Evolutionary conservation across 2,797 vertebrate species (phyloP), one percentile per base, ranked within the genome.

Genomic region (Fistularia tabacaria): DNA sequence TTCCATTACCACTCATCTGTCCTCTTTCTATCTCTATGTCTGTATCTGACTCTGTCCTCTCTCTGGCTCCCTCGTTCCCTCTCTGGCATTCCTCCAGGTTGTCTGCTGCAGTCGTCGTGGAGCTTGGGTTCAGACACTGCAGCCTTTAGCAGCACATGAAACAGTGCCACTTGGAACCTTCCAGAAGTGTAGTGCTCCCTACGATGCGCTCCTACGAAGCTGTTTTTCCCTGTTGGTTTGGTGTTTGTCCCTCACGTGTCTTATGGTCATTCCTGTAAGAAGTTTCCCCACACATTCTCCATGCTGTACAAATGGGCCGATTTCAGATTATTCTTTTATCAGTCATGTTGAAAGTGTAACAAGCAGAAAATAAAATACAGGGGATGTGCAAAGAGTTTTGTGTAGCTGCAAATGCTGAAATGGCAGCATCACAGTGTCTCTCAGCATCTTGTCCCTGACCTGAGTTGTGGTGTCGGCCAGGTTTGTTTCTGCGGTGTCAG

Each of bases 41-140:
- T 36, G 40, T 51, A 10, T 42, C 41, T 42, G 9, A 10, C 41
- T 11, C 41, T 42, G 9, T 42, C 41, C 36, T 52, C 25, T 64
- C 49, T 43, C 49, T 39, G 6, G 10, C 36, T 66, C 72, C 39
- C 60, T 57, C 57, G 46, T 60, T 48, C 81, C 49, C 62, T 77
- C 52, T 8, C 75, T 89, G 87, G 88, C 85, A 49, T 53, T 38
- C 72, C 68, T 89, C 88, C 87, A 90, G 82, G 54, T 77, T 79
- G 79, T 81, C 84, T 87, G 70, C 86, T 85, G 89, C 87, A 88
- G 84, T 86, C 75, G 70, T 66, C 9, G 56, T 68, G 64, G 63
- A 63, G 71, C 74, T 72, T 55, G 69, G 80, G 80, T 84, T 87
- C 85, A 85, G 84, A 84, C 79, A 56, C 82, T 64, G 85, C 85